Evolutionary conservation across 2,797 vertebrate species (phyloP), one percentile per base, ranked within the genome.

Genomic region (Brachyrhaphis roseni): DNA sequence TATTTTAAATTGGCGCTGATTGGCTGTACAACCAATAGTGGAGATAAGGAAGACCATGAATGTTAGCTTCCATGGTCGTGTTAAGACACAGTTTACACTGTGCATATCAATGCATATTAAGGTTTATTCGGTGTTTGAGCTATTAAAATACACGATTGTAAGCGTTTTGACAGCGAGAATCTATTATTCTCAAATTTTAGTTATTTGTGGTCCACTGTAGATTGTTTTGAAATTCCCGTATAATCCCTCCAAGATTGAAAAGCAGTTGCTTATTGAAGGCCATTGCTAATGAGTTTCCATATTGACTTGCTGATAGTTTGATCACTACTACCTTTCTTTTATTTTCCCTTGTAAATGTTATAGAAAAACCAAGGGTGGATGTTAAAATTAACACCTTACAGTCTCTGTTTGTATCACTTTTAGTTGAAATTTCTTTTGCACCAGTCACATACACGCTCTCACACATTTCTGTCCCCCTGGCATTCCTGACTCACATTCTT

Each of bases 401-500:
- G 11, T 41, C 4, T 10, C 36, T 70, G 15, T 70, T n/a, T 43
- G 41, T 16, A 16, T 71, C 39, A 8, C 2, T 46, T 46, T 46
- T 31, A 16, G 26, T 46, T 70, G 26, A 12, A 43, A 43, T 43
- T 43, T 15, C 62, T 66, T 39, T 39, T 66, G 7, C 34, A 10
- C 18, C 34, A 1, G 31, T 66, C 62, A 66, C 62, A 26, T 5
- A 68, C 10, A 41, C 36, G 3, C 41, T 15, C 1, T 46, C 13
- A 46, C 18, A 72, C n/a, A 13, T 45, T 45, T n/a, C 23, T 5
- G 68, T 23, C 23, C 26, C 0, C 8, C 66, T 55, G 36, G 36
- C 64, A 41, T 6, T 39, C 20, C 36, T 41, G 75, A 80, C 55
- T 89, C 93, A 99, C 98, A 98, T 74, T 99, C 98, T 95, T 97